Conservation (phyloP, 2,113 vertebrate species). For the Otocyon megalotis region DNA sequence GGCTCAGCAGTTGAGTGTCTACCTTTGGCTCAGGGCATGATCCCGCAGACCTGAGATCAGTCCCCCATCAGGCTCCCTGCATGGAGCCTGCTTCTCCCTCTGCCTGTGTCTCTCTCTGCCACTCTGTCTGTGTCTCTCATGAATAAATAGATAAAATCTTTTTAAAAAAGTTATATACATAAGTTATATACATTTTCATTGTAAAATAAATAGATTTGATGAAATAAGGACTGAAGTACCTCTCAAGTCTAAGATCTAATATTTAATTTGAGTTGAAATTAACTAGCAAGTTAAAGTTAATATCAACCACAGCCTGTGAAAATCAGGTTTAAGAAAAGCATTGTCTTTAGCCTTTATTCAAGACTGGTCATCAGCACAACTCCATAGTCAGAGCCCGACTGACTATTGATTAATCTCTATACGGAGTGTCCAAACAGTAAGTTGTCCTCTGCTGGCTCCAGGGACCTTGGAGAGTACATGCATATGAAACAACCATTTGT, state of each 20-base stretch:
- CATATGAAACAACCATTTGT: background rate
- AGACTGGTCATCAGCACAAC: background rate
- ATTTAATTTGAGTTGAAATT: slow-evolving; percentile 51
- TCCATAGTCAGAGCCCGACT: background rate
- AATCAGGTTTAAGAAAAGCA: slow-evolving; percentile 1
- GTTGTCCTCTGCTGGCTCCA: background rate
- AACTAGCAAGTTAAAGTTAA: slow-evolving; percentile 26
- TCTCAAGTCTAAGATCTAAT: background rate
- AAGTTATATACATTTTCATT: background rate
- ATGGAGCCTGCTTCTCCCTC: too few species aligned
- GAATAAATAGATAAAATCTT: background rate
- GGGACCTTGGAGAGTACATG: background rate
- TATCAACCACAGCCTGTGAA: background rate
- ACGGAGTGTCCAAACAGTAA: background rate
- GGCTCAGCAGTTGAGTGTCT: too few species aligned
- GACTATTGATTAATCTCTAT: background rate
- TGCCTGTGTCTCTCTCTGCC: too few species aligned
- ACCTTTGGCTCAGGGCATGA: too few species aligned
- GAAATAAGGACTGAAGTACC: background rate
- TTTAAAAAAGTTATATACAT: background rate
- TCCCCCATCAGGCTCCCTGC: too few species aligned
- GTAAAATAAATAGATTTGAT: background rate
- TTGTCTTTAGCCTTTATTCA: slow-evolving; percentile 16
- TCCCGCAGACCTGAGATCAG: too few species aligned
- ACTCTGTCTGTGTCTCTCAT: too few species aligned